Evolutionary conservation across 2,113 vertebrate genomes (phyloP).

Genomic region (Ciconia maguari): DNA sequence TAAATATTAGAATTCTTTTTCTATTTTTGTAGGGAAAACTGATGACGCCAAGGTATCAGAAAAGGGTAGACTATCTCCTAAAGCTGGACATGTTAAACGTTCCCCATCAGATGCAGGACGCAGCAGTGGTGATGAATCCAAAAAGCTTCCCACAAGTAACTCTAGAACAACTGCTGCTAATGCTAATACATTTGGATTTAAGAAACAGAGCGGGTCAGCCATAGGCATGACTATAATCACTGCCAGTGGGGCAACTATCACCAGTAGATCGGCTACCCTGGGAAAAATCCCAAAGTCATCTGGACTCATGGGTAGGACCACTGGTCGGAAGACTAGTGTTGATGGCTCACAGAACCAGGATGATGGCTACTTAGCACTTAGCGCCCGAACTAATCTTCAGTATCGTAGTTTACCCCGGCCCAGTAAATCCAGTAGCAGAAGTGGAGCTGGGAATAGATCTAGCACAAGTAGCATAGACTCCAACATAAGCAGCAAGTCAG

Average conservation of each 20-base stretch:
- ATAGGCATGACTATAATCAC: constrained; percentile 87
- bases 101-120: constrained; percentile 93
- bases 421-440: constrained; percentile 86
- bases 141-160: constrained; percentile 81
- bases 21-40: constrained; percentile 86
- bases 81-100: constrained; percentile 85
- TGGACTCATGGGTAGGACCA: constrained; percentile 78
- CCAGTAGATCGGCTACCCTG: constrained; percentile 93
- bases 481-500: constrained; percentile 85
- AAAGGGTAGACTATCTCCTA: constrained; percentile 90
- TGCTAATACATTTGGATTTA: constrained; percentile 93
- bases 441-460: constrained; percentile 89
- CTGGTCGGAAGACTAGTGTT: constrained; percentile 79
- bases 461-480: constrained; percentile 99
- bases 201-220: constrained; percentile 85
- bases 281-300: constrained; percentile 95
- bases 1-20: constrained; percentile 66
- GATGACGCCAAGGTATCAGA: constrained; percentile 97
- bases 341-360: constrained; percentile 88
- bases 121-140: constrained; percentile 91
- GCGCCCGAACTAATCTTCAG: constrained; percentile 90
- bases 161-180: constrained; percentile 80
- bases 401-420: constrained; percentile 96
- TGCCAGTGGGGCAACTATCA: constrained; percentile 91
- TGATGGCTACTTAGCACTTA: constrained; percentile 87